These are phyloP conservation scores for Agrypnus murinus DNA, from an alignment of 2,888 invertebrate genomes.

Conservation along the genomic window DNA sequence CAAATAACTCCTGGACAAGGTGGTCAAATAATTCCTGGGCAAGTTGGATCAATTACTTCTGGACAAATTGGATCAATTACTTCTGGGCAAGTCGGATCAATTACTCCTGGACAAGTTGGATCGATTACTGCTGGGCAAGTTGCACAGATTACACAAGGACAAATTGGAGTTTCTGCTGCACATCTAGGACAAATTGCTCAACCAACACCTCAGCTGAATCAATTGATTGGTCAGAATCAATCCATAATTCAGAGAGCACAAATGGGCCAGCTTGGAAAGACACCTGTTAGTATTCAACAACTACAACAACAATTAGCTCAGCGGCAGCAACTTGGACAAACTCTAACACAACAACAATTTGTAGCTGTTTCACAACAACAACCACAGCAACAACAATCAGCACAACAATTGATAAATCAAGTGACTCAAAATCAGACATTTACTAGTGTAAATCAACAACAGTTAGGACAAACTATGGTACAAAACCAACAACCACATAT, in stretches of 20 bases:
- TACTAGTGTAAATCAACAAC: constrained; percentile 68
- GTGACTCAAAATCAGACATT: constrained; percentile 66
- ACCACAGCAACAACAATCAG: constrained; percentile 71
- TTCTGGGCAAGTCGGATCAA: constrained; percentile 58
- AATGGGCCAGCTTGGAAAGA: constrained; percentile 35
- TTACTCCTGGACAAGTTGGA: constrained; percentile 59
- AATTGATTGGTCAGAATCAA: constrained; percentile 51
- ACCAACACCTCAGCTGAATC: constrained; percentile 41
- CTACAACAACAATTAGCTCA: constrained; percentile 45
- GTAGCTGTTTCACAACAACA: constrained; percentile 16
- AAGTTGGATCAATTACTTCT: not conserved
- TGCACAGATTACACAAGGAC: constrained; percentile 66
- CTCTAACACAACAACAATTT: constrained; percentile 35
- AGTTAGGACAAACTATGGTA: constrained; percentile 66
- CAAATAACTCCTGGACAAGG: not conserved
- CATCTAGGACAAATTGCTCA: constrained; percentile 39
- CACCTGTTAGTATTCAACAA: constrained; percentile 42
- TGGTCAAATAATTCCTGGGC: not conserved
- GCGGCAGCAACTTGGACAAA: constrained; percentile 40
- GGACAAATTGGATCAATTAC: constrained; percentile 29
- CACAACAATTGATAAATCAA: constrained; percentile 14
- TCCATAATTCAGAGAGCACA: constrained; percentile 49
- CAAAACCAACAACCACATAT: constrained; percentile 51
- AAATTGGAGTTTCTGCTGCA: constrained; percentile 22
- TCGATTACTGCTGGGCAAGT: constrained; percentile 58